phyloP scores from a whole-genome alignment of 2,113 vertebrate genomes.

The Panurus biarmicus region DNA sequence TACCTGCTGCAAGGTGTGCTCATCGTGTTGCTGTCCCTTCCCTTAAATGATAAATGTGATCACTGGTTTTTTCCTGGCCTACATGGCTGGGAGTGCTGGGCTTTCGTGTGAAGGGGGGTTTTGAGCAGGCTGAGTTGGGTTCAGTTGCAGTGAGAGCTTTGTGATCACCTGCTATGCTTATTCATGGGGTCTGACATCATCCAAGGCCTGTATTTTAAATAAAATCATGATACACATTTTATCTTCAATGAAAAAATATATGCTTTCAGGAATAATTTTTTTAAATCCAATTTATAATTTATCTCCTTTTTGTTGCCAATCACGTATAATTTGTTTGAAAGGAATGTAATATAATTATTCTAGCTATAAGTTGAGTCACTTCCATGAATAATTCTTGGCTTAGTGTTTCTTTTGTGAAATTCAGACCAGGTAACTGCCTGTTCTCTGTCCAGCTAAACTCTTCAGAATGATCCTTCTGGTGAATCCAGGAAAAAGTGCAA shows the following conservation, averaged over 20 bases:
- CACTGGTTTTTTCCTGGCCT: background rate
- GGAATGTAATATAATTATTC: background rate
- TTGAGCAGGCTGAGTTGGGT: background rate
- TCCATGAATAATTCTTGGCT: background rate
- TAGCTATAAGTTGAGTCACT: background rate
- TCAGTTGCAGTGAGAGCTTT: background rate
- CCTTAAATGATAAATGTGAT: constrained; percentile 4
- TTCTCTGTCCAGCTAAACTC: background rate
- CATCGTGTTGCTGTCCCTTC: background rate
- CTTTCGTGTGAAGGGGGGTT: background rate
- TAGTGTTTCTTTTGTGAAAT: background rate
- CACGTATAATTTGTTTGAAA: background rate
- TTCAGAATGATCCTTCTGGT: background rate
- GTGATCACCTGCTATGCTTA: background rate
- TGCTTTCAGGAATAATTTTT: background rate
- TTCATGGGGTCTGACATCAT: background rate
- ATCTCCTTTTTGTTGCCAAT: background rate
- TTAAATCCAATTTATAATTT: background rate
- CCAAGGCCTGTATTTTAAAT: background rate
- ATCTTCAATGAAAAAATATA: background rate
- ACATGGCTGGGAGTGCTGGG: background rate
- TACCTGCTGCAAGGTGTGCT: background rate
- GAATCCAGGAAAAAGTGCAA: background rate
- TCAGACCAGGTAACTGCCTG: background rate
- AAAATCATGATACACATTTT: background rate